Evolutionary conservation across 1,140 invertebrate genomes (phyloP), one percentile per base, ranked within the genome.

Genomic region (Ceratitis capitata): DNA sequence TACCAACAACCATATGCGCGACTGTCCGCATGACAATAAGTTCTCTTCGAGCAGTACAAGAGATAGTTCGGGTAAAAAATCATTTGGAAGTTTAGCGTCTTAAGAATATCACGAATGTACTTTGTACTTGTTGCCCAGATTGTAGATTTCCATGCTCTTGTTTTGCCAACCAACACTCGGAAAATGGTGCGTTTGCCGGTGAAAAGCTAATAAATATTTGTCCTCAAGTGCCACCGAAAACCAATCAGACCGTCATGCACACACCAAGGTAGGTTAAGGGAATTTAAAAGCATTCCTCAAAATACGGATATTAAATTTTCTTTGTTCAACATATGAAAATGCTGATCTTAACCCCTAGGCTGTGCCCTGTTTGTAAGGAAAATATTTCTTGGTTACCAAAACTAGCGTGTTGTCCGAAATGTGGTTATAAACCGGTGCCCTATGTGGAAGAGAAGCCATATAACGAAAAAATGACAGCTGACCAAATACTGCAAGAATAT

Each of bases 381-480:
- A 89, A 91, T 51, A 86, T 91, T 6, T 86, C 87, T 10, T 91
- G 89, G 90, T 53, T 91, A 83, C 90, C 90, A 19, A 88, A 86
- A 84, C 86, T 91, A 10, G 86, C 89, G 0, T 88, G 90, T 0
- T 91, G 90, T 86, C 89, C 90, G 0, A 85, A 89, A n/a, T 91
- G 90, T 35, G 89, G 89, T 32, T 91, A 91, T 82, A 91, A 91
- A 49, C 86, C 89, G 0, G 42, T 89, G 16, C 90, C 90, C 0
- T 45, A 86, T 3, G 87, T 87, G 26, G 86, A 86, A 32, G 90
- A 91, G 51, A 87, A 87, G 12, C 84, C 86, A 1, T 91, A 90
- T 32, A 84, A 91, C 56, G 90, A 91, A 53, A 51, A 86, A 0
- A 82, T 87, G 26, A 91, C 89, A 0, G 90, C 90, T 7, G 61